Evolutionary conservation across 2,888 invertebrate genomes (phyloP).

Genomic region (Xestia ashworthii): DNA sequence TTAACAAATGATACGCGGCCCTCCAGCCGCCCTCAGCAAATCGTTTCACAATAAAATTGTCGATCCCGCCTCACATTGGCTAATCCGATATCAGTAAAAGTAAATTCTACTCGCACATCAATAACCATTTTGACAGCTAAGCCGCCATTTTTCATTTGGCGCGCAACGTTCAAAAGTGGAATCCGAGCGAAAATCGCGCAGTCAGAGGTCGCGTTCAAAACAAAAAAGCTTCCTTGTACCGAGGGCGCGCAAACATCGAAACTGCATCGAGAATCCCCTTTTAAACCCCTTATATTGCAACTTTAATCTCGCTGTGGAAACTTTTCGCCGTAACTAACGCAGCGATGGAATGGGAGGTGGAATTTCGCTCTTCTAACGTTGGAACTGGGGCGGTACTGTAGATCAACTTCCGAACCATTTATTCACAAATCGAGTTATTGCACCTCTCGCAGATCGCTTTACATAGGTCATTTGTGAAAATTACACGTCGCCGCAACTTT

Average conservation of each 20-base stretch:
- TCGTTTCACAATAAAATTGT: constrained; percentile 50
- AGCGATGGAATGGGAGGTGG: constrained; percentile 80
- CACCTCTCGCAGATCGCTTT: constrained; percentile 86
- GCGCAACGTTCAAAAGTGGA: constrained; percentile 79
- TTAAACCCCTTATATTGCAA: constrained; percentile 82
- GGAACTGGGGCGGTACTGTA: constrained; percentile 77
- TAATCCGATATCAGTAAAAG: constrained; percentile 85
- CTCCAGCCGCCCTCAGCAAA: constrained; percentile 48
- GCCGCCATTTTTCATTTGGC: constrained; percentile 87
- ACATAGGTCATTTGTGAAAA: constrained; percentile 87
- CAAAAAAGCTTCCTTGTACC: constrained; percentile 81
- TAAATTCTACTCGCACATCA: constrained; percentile 85
- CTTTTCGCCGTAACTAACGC: constrained; percentile 76
- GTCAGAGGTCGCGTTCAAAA: constrained; percentile 81
- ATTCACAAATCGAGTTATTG: constrained; percentile 89
- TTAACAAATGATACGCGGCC: constrained; percentile 55
- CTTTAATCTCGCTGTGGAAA: constrained; percentile 78
- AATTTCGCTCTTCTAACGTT: constrained; percentile 79
- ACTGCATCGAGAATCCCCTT: constrained; percentile 77
- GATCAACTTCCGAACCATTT: constrained; percentile 89
- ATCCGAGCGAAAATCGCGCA: constrained; percentile 80
- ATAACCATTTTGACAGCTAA: constrained; percentile 88
- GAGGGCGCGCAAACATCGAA: constrained; percentile 76
- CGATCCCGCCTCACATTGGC: constrained; percentile 67
- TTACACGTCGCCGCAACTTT: constrained; percentile 78